Evolutionary conservation across 2,888 invertebrate species (phyloP).

Genomic region (Pheosia gnoma): DNA sequence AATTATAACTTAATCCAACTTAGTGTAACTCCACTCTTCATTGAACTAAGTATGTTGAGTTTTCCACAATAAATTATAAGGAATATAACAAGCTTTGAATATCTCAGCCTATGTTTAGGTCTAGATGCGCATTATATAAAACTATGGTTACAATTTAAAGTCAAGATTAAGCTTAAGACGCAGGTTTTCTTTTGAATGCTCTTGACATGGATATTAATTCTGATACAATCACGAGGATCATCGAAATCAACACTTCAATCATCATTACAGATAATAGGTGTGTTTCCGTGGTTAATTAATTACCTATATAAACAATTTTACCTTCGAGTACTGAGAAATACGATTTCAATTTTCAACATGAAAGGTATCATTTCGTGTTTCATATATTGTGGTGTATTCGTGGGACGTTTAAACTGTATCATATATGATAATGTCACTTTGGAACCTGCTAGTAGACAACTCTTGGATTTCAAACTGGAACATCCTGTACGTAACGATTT

Average conservation of each 20-base stretch:
- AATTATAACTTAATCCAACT: too few relatives aligned
- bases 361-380: slow-evolving; percentile 18
- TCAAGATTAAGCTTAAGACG: background rate
- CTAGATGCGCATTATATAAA: too few relatives aligned
- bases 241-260: background rate
- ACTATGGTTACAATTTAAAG: background rate
- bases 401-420: slow-evolving; percentile 14
- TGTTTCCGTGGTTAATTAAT: background rate
- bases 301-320: background rate
- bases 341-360: slow-evolving; percentile 17
- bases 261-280: slow-evolving; percentile 1
- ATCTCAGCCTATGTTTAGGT: too few relatives aligned
- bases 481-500: slow-evolving; percentile 46
- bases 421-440: slow-evolving; percentile 28
- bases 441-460: slow-evolving; percentile 43
- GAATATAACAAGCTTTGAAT: too few relatives aligned
- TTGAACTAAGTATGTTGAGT: too few relatives aligned
- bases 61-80: too few relatives aligned
- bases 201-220: background rate
- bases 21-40: too few relatives aligned
- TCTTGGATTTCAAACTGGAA: slow-evolving; percentile 50
- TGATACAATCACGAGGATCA: background rate
- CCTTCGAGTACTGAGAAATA: slow-evolving; percentile 2
- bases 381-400: slow-evolving; percentile 13
- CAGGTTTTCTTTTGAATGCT: background rate